These are phyloP conservation scores for Bhutanitis thaidina DNA, from an alignment of 2,888 invertebrate genomes.

Conservation along the genomic window DNA sequence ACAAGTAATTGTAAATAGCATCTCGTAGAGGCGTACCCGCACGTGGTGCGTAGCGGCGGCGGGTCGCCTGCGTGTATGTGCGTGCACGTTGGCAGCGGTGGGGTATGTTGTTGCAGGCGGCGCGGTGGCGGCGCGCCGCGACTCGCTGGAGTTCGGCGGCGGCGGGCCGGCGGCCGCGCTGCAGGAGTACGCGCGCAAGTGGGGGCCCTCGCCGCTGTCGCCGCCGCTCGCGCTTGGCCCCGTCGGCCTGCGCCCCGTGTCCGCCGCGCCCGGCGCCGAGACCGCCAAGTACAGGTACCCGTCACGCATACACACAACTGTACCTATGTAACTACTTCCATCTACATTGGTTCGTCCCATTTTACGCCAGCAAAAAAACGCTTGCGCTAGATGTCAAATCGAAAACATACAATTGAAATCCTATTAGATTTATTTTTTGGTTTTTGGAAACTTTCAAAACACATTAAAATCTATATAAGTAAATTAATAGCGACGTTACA, in stretches of 20 bases:
- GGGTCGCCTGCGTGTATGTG: conserved; percentile 18
- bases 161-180: conserved; percentile 62
- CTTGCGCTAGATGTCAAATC: too few species aligned
- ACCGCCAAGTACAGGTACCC: conserved; percentile 85
- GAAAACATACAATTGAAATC: too few species aligned
- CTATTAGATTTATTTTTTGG: too few species aligned
- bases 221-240: conserved; percentile 87
- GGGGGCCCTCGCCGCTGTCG: conserved; percentile 81
- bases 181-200: conserved; percentile 79
- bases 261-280: conserved; percentile 94
- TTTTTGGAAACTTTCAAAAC: too few species aligned
- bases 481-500: too few species aligned
- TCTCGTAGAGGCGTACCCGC: conserved; percentile 7
- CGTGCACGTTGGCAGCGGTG: conserved; percentile 6
- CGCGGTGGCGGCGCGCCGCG: conserved; percentile 61
- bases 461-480: too few species aligned
- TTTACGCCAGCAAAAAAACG: too few species aligned
- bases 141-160: conserved; percentile 79
- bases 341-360: too few species aligned
- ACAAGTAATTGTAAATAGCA: conserved; percentile 12
- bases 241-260: conserved; percentile 82
- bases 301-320: background rate
- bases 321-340: background rate
- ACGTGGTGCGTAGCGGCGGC: conserved; percentile 23
- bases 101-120: conserved; percentile 52